phyloP scores from a whole-genome alignment of 2,797 vertebrate genomes.

The Dermochelys coriacea region DNA sequence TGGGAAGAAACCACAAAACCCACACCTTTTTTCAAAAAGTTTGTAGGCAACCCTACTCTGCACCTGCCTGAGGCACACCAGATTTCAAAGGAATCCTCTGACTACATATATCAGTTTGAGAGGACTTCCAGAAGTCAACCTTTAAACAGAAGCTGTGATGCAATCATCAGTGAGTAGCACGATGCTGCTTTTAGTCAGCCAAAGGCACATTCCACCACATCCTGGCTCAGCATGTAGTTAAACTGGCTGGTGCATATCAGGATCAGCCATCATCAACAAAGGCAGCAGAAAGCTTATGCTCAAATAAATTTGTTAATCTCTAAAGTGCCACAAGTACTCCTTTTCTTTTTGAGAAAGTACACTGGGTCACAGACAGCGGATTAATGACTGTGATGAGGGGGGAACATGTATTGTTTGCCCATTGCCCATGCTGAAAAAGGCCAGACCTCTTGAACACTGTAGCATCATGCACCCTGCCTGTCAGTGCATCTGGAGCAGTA shows the following conservation, averaged over 20 bases:
- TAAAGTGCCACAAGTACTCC: no score
- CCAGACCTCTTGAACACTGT: neutral
- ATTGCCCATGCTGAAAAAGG: neutral
- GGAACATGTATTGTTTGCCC: neutral
- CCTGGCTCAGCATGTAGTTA: neutral
- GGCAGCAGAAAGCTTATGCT: no score
- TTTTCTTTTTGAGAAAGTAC: no score
- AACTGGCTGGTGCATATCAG: neutral
- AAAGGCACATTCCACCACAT: neutral
- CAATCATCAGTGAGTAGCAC: neutral
- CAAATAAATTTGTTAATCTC: no score
- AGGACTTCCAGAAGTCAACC: neutral
- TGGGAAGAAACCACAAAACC: neutral
- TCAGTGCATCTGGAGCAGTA: neutral
- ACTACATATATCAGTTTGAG: neutral
- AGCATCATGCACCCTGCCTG: neutral
- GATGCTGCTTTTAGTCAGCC: neutral
- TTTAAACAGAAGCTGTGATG: neutral
- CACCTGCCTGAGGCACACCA: neutral
- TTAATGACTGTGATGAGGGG: neutral
- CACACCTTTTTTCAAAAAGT: neutral
- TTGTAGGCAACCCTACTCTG: neutral
- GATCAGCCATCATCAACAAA: neutral
- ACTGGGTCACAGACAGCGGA: neutral
- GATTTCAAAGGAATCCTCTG: neutral